These are phyloP conservation scores for Oasisia sp. DNA, from an alignment of 2,888 invertebrate genomes.

Conservation along the genomic window DNA sequence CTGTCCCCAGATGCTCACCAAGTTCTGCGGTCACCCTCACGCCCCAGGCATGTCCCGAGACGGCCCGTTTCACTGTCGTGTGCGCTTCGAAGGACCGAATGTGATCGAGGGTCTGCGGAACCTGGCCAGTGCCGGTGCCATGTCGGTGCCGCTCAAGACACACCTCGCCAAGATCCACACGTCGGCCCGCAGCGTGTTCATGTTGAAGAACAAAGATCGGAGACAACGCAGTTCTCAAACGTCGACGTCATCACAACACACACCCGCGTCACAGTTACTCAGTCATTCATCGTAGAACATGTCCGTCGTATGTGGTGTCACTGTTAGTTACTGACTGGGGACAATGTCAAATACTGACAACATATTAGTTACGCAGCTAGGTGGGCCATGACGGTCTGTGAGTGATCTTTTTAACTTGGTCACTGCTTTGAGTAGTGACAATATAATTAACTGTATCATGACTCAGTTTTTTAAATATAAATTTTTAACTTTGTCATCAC, in stretches of 20 bases:
- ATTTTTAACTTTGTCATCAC: neutral
- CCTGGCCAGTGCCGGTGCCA: conserved; percentile 48
- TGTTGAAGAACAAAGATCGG: conserved; percentile 26
- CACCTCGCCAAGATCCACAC: conserved; percentile 49
- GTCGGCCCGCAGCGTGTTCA: conserved; percentile 49
- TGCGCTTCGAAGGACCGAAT: conserved; percentile 51
- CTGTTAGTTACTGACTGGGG: neutral
- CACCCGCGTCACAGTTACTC: neutral
- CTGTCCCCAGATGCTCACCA: conserved; percentile 42
- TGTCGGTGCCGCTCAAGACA: conserved; percentile 49
- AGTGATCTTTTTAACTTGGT: neutral
- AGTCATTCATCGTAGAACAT: neutral
- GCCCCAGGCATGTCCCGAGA: conserved; percentile 29
- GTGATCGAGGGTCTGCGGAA: conserved; percentile 55
- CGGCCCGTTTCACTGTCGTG: conserved; percentile 45
- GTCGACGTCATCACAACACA: neutral
- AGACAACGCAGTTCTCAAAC: neutral
- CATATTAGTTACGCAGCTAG: neutral
- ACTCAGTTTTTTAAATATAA: neutral
- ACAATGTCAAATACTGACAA: neutral
- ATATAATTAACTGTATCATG: neutral
- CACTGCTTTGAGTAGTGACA: neutral
- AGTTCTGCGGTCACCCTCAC: conserved; percentile 42
- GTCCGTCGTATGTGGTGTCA: neutral
- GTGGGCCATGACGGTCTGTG: too few species aligned